Base-by-base conservation (phyloP, 2,113 vertebrate genomes). In the Thymallus thymallus region DNA sequence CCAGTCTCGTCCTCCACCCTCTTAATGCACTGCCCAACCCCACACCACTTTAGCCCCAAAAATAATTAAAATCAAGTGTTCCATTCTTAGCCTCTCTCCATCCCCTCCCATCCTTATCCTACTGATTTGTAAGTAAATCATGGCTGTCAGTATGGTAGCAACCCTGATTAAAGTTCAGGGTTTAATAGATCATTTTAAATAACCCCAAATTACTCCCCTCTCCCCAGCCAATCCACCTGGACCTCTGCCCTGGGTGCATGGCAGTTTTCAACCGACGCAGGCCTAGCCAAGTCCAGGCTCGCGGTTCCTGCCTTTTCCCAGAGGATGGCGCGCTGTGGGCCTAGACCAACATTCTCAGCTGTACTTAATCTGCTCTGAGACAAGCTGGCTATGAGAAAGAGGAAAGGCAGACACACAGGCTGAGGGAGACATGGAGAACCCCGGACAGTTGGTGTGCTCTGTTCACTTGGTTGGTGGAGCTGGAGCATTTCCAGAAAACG, bases 321-420 rank as follows among this genome's bases (percentile, higher is more conserved):
- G 63, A 94, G 96, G 97, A 95, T 91, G 78, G 81, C 90, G 83
- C 70, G 81, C 94, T 93, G 93, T 94, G 91, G 94, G 93, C 94
- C 93, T 92, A 92, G 92, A 93, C 94, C 96, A 86, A 94, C 97
- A 98, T 99, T 98, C 97, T 98, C 97, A 98, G 97, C 97, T 99
- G 97, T 93, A 95, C 98, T 98, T 96, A 98, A 99, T 99, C 97
- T 98, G 96, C 94, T 93, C 93, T 97, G 95, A 98, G 96, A 98
- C 97, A 95, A 96, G 95, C 95, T 96, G 97, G 95, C 96, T 96
- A 97, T 94, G 97, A 95, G 95, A 94, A 95, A 95, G 91, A 92
- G 91, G 88, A 91, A 90, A 86, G 86, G 90, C 90, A 77, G 85
- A 72, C 69, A 18, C 20, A 41, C 35, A 41, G 35, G 72, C 71